These are phyloP conservation scores for Theonella swinhoei DNA, from an alignment of 37 sponge, comb jelly and placozoan genomes.

Conservation along the genomic window DNA sequence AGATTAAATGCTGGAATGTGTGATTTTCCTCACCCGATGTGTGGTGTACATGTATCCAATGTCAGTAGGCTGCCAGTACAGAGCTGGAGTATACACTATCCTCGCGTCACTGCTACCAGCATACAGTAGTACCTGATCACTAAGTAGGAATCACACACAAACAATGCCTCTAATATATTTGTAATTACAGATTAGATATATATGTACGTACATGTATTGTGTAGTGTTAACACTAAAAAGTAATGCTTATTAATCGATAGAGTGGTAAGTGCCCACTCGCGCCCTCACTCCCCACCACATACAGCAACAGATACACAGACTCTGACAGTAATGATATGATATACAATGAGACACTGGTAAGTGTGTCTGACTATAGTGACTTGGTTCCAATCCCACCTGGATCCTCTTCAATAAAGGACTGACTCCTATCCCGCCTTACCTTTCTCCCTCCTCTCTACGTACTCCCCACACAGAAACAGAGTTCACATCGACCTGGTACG, in stretches of 20 bases:
- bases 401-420: too few species aligned
- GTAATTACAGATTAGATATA: not conserved
- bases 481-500: constrained; percentile 58
- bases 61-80: constrained; percentile 23
- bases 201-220: not conserved
- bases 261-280: too few species aligned
- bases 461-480: constrained; percentile 52
- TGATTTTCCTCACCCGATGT: not conserved
- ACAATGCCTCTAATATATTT: too few species aligned
- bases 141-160: too few species aligned
- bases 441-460: not conserved
- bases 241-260: too few species aligned
- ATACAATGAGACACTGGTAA: not conserved
- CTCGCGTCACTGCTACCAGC: constrained; percentile 24
- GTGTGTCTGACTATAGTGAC: not conserved
- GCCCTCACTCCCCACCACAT: too few species aligned
- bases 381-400: too few species aligned
- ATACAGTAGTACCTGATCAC: constrained; percentile 11
- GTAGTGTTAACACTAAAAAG: too few species aligned
- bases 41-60: constrained; percentile 1
- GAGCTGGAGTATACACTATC: constrained; percentile 51
- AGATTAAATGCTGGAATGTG: too few species aligned
- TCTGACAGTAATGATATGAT: not conserved
- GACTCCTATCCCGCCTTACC: too few species aligned
- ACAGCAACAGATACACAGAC: too few species aligned